These are phyloP conservation scores for Teinopalpus imperialis DNA, from an alignment of 2,888 invertebrate genomes.

Conservation along the genomic window DNA sequence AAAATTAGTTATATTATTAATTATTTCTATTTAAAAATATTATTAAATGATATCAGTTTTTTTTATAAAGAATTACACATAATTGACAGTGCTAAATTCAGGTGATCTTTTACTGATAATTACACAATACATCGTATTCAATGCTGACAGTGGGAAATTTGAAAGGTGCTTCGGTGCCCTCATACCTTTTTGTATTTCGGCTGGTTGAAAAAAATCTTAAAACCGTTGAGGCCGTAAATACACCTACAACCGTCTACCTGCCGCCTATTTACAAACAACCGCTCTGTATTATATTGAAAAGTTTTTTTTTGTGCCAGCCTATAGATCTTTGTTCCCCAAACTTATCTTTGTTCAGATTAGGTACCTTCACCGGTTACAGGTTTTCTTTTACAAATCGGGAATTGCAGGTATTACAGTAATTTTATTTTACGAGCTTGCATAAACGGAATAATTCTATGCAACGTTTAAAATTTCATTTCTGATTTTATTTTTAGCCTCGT, in stretches of 20 bases:
- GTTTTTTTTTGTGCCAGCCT: constrained; percentile 64
- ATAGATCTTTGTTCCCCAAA: constrained; percentile 58
- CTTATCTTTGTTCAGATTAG: constrained; percentile 49
- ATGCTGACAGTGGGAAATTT: constrained; percentile 60
- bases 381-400: constrained; percentile 19
- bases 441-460: too few species aligned
- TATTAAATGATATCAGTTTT: not conserved
- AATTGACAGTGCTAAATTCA: too few species aligned
- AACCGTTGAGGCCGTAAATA: constrained; percentile 64
- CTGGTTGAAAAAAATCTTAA: constrained; percentile 43
- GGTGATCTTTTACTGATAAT: constrained; percentile 13
- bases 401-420: constrained; percentile 14
- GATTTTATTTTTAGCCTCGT: too few species aligned
- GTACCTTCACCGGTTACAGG: constrained; percentile 22
- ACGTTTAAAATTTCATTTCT: too few species aligned
- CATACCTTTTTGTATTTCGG: constrained; percentile 43
- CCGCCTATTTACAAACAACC: constrained; percentile 73
- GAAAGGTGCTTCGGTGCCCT: constrained; percentile 61
- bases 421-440: too few species aligned
- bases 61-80: too few species aligned
- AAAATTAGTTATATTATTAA: too few species aligned
- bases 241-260: constrained; percentile 80
- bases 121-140: constrained; percentile 18
- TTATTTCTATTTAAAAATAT: not conserved
- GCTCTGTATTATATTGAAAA: constrained; percentile 51